phyloP scores from a whole-genome alignment of 2,113 vertebrate genomes.

The Chiloscyllium plagiosum region DNA sequence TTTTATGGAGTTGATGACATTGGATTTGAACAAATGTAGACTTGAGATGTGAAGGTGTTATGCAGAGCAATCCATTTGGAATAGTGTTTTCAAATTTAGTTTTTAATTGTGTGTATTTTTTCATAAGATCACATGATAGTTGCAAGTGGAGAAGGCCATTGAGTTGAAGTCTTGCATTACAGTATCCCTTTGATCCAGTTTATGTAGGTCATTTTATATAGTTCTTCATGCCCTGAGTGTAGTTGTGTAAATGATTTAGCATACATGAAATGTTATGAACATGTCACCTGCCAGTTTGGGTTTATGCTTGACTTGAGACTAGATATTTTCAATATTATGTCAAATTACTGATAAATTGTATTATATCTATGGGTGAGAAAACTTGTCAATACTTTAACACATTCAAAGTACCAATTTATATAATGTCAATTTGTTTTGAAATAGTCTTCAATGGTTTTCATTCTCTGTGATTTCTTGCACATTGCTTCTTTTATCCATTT shows the following conservation, averaged over 20 bases:
- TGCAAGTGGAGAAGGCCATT: neutral
- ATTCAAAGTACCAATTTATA: neutral
- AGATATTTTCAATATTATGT: neutral
- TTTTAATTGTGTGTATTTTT: neutral
- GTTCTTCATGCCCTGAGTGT: neutral
- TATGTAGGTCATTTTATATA: neutral
- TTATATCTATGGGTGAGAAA: neutral
- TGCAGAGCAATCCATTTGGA: neutral
- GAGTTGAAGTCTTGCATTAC: neutral
- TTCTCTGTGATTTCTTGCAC: neutral
- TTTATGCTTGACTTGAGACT: neutral
- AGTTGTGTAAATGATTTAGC: neutral
- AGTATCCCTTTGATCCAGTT: neutral
- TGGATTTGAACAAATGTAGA: neutral
- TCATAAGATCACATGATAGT: neutral
- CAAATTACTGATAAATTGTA: neutral
- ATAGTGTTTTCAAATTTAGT: neutral
- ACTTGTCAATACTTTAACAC: neutral
- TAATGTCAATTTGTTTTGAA: neutral
- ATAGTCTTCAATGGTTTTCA: neutral
- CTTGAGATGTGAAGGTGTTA: neutral
- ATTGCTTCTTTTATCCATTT: neutral
- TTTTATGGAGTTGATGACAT: neutral
- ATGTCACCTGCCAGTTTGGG: neutral
- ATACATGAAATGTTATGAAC: neutral